Conservation (phyloP, 2,797 vertebrate species). For the Microtus californicus region DNA sequence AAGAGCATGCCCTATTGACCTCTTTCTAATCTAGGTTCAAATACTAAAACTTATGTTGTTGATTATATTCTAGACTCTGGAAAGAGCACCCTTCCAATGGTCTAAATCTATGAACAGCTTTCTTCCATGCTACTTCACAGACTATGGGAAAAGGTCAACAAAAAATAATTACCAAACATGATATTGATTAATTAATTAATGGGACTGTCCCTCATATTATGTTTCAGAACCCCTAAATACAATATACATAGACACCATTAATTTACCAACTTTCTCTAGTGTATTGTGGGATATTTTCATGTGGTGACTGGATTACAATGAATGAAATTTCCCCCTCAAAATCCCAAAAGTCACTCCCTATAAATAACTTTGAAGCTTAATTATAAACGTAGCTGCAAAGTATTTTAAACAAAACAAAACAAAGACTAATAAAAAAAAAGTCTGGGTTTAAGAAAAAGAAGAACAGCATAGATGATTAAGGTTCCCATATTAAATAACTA, state of each 20-base stretch:
- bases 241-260: slow-evolving; percentile 32
- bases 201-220: background rate
- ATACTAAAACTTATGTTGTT: slow-evolving; percentile 1
- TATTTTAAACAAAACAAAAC: slow-evolving; percentile 32
- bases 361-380: slow-evolving; percentile 62
- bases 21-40: slow-evolving; percentile 36
- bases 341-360: slow-evolving; percentile 30
- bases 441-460: background rate
- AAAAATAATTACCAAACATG: slow-evolving; percentile 62
- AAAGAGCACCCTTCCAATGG: slow-evolving; percentile 33
- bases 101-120: slow-evolving; percentile 52
- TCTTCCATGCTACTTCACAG: slow-evolving; percentile 57
- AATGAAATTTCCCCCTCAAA: slow-evolving; percentile 26
- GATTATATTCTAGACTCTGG: slow-evolving; percentile 41
- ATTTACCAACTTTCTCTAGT: slow-evolving; percentile 23
- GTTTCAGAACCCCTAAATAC: slow-evolving; percentile 49
- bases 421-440: slow-evolving; percentile 40
- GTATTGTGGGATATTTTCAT: slow-evolving; percentile 54
- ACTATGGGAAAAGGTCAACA: slow-evolving; percentile 35
- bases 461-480: slow-evolving; percentile 46
- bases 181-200: slow-evolving; percentile 55
- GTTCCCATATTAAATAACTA: slow-evolving; percentile 50
- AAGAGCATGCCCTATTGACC: background rate
- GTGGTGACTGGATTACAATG: slow-evolving; percentile 25
- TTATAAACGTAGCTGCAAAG: slow-evolving; percentile 35